Base-by-base conservation (phyloP, 2,797 vertebrate species). In the Sebastes steindachneri region DNA sequence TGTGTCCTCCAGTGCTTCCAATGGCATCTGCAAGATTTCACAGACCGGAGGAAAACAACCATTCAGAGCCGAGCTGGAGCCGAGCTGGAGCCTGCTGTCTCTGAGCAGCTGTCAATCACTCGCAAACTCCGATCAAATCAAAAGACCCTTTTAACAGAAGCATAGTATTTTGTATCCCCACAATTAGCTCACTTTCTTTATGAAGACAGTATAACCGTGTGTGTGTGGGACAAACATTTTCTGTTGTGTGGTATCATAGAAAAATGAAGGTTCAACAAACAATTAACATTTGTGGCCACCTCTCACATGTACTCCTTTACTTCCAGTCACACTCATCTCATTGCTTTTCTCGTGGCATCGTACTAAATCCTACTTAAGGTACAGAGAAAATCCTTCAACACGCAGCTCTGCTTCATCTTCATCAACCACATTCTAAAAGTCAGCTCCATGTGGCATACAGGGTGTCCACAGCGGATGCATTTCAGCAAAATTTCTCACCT, bases 321-420 rank as follows among this genome's bases (percentile, higher is more conserved):
- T 79, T 48, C 19, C 5, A 33, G 23, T 64, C 33, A 45, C 54
- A 53, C 4, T 55, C n/a, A 3, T 33, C 53, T 54, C 19, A 72
- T n/a, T 12, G 25, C 23, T 41, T 74, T 74, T 83, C 59, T 65
- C 45, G 31, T 7, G n/a, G 26, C 55, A 35, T 17, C 6, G 2
- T 26, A 58, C 54, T 73, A 84, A 85, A 84, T 75, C 82, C 83
- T 55, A 68, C 72, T 81, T 72, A 82, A 69, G 54, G 59, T 59
- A 33, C 57, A 45, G 45, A 53, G 48, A 68, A 65, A 74, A 82
- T 65, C 78, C 53, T 62, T 82, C 35, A 79, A 55, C 57, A 19
- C 11, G 26, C 45, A 69, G 68, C 59, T 60, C 29, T 15, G 23
- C 35, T 82, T 78, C 45, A 55, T 86, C 41, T 72, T 75, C 54